These are phyloP conservation scores for Calephelis perditalis DNA, from an alignment of 2,888 invertebrate genomes.

Conservation along the genomic window DNA sequence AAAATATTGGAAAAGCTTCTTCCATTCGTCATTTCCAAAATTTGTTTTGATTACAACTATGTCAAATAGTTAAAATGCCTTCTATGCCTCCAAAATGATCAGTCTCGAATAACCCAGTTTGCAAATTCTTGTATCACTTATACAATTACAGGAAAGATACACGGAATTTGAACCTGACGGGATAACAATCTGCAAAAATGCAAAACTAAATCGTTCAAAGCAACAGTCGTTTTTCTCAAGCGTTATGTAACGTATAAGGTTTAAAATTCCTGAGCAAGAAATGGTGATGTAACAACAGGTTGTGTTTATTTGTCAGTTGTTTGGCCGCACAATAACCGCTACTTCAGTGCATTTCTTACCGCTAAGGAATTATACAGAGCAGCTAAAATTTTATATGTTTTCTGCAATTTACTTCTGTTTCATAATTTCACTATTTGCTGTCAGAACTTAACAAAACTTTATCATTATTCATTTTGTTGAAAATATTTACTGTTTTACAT, in stretches of 20 bases:
- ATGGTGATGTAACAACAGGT: conserved; percentile 62
- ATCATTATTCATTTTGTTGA: too few species aligned
- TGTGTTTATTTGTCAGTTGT: conserved; percentile 66
- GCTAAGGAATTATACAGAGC: conserved; percentile 45
- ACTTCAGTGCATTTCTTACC: conserved; percentile 52
- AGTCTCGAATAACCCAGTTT: too few species aligned
- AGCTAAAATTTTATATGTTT: conserved; percentile 22
- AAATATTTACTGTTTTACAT: too few species aligned
- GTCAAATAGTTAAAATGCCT: too few species aligned
- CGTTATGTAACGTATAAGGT: conserved; percentile 22
- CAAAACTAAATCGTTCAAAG: conserved; percentile 9
- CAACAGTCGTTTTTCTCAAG: conserved; percentile 16
- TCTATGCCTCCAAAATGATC: too few species aligned
- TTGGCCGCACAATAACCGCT: conserved; percentile 59
- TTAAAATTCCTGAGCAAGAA: conserved; percentile 17
- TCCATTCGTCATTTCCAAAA: too few species aligned
- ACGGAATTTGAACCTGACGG: not conserved
- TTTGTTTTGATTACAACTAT: too few species aligned
- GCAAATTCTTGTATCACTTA: not conserved
- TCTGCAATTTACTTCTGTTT: too few species aligned
- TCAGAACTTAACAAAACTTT: too few species aligned
- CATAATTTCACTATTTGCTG: too few species aligned
- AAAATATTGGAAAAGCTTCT: too few species aligned
- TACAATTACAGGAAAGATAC: conserved; percentile 8
- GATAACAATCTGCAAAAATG: conserved; percentile 13